These are phyloP conservation scores for Syrrhaptes paradoxus DNA, from an alignment of 2,113 vertebrate species.

Conservation along the genomic window DNA sequence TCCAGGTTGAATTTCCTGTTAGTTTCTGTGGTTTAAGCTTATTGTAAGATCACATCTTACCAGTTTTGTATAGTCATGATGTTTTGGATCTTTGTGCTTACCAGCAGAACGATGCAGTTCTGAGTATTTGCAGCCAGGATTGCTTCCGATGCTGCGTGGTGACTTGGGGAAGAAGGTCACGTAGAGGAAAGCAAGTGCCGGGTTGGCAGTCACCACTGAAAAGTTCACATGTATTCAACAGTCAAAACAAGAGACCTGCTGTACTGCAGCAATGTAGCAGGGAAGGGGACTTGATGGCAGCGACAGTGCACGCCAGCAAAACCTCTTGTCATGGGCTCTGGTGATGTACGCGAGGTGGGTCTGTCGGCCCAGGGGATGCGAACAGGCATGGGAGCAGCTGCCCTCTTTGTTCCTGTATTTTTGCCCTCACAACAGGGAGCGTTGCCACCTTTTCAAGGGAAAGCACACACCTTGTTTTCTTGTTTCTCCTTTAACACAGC, in stretches of 20 bases:
- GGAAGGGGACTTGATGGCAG: neutral
- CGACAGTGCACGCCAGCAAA: neutral
- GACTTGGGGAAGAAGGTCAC: neutral
- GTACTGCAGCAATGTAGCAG: neutral
- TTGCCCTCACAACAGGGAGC: neutral
- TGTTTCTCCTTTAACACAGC: neutral
- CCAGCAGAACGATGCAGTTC: neutral
- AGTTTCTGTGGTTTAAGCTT: constrained; percentile 18
- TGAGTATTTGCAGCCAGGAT: neutral
- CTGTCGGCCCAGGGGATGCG: neutral
- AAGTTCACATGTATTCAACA: neutral
- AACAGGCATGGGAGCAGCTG: neutral
- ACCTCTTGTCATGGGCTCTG: neutral
- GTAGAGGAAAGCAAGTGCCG: neutral
- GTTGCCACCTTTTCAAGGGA: neutral
- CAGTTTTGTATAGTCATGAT: neutral
- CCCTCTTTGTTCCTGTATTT: neutral
- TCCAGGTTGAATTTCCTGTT: constrained; percentile 34
- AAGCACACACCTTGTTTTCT: neutral
- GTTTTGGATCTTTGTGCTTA: constrained; percentile 10
- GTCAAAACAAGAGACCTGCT: neutral
- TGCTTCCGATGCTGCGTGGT: neutral
- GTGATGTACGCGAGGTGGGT: accelerated
- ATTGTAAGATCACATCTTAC: neutral
- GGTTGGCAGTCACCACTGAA: neutral